Evolutionary conservation across 1,140 invertebrate genomes (phyloP).

Genomic region (Ceratina calcarata): DNA sequence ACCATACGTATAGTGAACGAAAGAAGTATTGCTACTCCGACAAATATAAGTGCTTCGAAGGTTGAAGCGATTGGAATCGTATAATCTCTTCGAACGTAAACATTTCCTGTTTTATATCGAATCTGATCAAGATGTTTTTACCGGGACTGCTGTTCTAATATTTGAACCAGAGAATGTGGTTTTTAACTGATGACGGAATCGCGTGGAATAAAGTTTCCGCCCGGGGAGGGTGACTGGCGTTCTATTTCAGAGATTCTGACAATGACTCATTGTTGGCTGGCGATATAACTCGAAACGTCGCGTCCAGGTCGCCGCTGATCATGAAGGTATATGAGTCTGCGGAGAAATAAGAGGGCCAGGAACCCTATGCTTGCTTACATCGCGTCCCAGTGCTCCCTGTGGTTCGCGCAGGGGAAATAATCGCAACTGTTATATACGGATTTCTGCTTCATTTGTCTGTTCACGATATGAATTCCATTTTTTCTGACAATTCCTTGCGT

Average conservation of each 20-base stretch:
- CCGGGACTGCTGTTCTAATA: no score
- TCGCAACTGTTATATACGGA: background rate
- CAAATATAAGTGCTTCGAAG: no score
- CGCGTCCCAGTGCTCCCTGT: conserved; percentile 12
- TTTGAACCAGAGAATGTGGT: no score
- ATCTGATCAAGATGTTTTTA: no score
- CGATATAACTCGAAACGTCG: conserved; percentile 43
- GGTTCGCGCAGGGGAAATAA: conserved; percentile 27
- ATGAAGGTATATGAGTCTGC: conserved; percentile 11
- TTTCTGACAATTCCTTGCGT: no score
- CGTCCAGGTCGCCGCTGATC: conserved; percentile 25
- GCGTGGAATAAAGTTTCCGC: conserved; percentile 14
- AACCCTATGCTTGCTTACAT: conserved; percentile 30
- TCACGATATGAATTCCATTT: no score
- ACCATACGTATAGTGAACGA: no score
- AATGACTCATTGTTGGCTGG: conserved; percentile 43
- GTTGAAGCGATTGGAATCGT: no score
- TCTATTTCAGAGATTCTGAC: conserved; percentile 40
- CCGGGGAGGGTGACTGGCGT: background rate
- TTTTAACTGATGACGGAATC: background rate
- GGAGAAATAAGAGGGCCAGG: conserved; percentile 14
- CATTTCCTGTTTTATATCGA: no score
- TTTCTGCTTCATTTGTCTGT: background rate
- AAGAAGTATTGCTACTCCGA: background rate
- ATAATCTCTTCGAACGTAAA: no score